These are phyloP conservation scores for Drosophila repletoides DNA, from an alignment of 1,140 invertebrate species.

Conservation along the genomic window DNA sequence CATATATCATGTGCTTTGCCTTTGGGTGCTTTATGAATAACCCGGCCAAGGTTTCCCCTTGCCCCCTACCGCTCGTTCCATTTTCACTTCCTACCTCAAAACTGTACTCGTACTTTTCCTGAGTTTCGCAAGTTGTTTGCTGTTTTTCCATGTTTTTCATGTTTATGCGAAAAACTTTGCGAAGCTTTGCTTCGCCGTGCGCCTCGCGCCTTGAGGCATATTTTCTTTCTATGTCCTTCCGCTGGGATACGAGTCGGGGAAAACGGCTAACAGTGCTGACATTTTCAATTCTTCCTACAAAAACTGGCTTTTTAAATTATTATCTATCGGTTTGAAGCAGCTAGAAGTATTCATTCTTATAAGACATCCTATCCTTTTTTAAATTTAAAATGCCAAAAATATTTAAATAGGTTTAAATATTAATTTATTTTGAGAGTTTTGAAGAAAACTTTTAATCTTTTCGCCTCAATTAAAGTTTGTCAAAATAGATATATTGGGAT, in stretches of 20 bases:
- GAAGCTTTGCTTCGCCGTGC: conserved; percentile 23
- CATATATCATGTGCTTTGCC: conserved; percentile 51
- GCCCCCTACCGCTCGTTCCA: neutral
- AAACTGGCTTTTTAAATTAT: too few relatives aligned
- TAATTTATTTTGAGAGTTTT: too few relatives aligned
- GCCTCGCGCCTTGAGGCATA: conserved; percentile 62
- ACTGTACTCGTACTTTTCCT: conserved; percentile 24
- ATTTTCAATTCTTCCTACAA: too few relatives aligned
- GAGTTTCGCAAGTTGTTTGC: conserved; percentile 56
- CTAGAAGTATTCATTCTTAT: too few relatives aligned
- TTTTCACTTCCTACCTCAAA: conserved; percentile 14
- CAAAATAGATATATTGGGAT: too few relatives aligned
- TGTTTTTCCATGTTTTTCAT: conserved; percentile 66
- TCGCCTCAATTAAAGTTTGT: too few relatives aligned
- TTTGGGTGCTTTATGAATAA: conserved; percentile 57
- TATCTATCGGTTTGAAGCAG: too few relatives aligned
- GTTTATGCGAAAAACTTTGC: conserved; percentile 65
- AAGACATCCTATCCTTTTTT: too few relatives aligned
- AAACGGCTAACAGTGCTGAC: too few relatives aligned
- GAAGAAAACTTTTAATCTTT: too few relatives aligned
- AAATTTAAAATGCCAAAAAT: too few relatives aligned
- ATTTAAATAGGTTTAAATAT: too few relatives aligned
- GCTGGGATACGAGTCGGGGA: neutral
- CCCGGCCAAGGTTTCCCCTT: conserved; percentile 55
- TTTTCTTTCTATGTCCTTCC: conserved; percentile 45